Evolutionary conservation across 2,113 vertebrate species (phyloP).

Genomic region (Chionis minor): DNA sequence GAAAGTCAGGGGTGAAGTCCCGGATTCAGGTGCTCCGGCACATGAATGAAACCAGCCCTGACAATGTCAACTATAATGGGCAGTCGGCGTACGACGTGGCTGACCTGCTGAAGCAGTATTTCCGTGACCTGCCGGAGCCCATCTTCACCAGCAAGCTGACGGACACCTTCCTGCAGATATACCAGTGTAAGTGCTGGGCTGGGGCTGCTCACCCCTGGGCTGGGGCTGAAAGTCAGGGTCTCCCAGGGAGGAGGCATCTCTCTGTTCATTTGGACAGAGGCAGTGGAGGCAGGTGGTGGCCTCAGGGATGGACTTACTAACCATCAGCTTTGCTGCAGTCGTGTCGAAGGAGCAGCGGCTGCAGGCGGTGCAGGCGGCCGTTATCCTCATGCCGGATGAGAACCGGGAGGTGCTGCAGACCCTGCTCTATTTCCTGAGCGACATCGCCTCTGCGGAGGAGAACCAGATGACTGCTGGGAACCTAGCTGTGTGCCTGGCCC

Average conservation of each 20-base stretch:
- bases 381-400: conserved; percentile 85
- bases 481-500: conserved; percentile 87
- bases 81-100: conserved; percentile 88
- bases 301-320: rapidly evolving
- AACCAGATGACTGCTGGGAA: conserved; percentile 89
- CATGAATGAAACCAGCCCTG: conserved; percentile 82
- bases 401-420: conserved; percentile 89
- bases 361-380: conserved; percentile 78
- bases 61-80: conserved; percentile 81
- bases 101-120: conserved; percentile 88
- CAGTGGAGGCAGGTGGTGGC: neutral
- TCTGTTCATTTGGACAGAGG: neutral
- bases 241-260: neutral
- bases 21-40: conserved; percentile 84
- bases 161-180: conserved; percentile 85
- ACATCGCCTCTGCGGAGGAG: conserved; percentile 81
- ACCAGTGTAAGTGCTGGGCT: conserved; percentile 77
- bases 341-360: conserved; percentile 84
- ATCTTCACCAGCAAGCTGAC: conserved; percentile 88
- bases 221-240: rapidly evolving
- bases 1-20: conserved; percentile 87
- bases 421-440: conserved; percentile 87
- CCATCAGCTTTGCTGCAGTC: conserved; percentile 37
- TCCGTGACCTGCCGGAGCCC: conserved; percentile 85
- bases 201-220: neutral